phyloP scores from a whole-genome alignment of 2,797 vertebrate species.

The Chanos chanos region DNA sequence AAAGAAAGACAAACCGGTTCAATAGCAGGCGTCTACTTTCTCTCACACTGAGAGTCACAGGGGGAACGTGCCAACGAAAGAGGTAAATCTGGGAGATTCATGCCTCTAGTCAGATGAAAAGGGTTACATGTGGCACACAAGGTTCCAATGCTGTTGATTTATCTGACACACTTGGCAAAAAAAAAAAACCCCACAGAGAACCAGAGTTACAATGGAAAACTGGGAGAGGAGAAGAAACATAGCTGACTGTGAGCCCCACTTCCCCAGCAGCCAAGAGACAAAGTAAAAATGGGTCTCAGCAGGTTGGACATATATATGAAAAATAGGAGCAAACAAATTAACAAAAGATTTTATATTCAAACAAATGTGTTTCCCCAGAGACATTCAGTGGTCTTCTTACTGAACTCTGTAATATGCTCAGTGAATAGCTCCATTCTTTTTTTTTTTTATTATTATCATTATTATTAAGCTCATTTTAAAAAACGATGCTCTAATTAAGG shows the following conservation, averaged over 20 bases:
- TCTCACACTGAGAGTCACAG: slow-evolving; percentile 46
- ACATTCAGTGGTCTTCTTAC: too few species aligned
- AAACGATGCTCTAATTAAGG: slow-evolving; percentile 23
- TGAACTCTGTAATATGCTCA: slow-evolving; percentile 42
- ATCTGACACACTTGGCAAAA: slow-evolving; percentile 45
- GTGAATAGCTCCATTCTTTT: slow-evolving; percentile 46
- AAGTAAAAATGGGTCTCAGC: too few species aligned
- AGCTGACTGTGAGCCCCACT: slow-evolving; percentile 11
- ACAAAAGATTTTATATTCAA: too few species aligned
- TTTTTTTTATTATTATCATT: too few species aligned
- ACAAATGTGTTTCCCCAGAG: too few species aligned
- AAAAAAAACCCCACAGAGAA: slow-evolving; percentile 31
- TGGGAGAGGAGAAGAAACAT: slow-evolving; percentile 27
- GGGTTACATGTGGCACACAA: slow-evolving; percentile 33
- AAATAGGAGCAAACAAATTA: too few species aligned
- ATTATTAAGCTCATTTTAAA: slow-evolving; percentile 27
- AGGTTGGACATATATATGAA: too few species aligned
- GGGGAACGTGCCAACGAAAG: slow-evolving; percentile 42
- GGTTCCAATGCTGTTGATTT: slow-evolving; percentile 52
- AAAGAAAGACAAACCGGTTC: slow-evolving; percentile 53
- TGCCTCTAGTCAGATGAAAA: slow-evolving; percentile 45
- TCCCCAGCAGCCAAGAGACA: too few species aligned
- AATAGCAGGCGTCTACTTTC: slow-evolving; percentile 48
- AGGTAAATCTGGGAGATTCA: slow-evolving; percentile 60
- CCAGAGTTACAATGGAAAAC: slow-evolving; percentile 33